Percentiles rank a stretch among this genome's conserved stretches.
Evolutionary conservation across 2,797 vertebrate species (phyloP).

Genomic region (Gastrophryne carolinensis): DNA sequence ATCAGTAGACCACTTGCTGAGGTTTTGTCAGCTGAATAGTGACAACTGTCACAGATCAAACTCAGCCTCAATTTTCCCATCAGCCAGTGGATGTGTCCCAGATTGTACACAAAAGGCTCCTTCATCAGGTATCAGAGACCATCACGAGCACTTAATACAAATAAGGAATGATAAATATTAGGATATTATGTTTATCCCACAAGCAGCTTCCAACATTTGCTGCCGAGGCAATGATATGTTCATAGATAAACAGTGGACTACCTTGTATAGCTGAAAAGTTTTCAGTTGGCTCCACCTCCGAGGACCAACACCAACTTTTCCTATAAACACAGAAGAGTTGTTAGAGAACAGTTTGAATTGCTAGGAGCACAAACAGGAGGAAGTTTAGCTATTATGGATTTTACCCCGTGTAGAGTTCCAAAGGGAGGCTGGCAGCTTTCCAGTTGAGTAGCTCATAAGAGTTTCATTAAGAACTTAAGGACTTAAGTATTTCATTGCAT

Average conservation of each 20-base stretch:
- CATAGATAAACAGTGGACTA: neutral
- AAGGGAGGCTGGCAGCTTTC: too few species aligned
- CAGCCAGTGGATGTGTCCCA: neutral
- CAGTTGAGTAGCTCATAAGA: too few species aligned
- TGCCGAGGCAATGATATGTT: neutral
- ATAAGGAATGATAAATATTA: neutral
- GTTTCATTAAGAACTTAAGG: too few species aligned
- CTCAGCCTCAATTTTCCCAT: neutral
- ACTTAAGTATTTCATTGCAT: too few species aligned
- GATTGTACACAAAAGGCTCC: neutral
- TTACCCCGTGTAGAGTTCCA: too few species aligned
- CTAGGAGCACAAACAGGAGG: too few species aligned
- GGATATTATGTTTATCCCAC: neutral
- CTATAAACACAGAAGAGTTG: too few species aligned
- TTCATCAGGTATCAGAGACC: neutral
- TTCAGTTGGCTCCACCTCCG: too few species aligned
- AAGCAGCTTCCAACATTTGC: neutral
- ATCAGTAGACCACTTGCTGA: neutral
- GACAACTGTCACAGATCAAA: slow-evolving; percentile 1
- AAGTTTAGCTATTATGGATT: too few species aligned
- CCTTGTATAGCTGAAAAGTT: neutral
- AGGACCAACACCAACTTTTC: too few species aligned
- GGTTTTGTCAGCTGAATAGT: neutral
- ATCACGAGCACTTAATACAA: neutral
- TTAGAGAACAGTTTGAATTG: too few species aligned